Base-by-base conservation (phyloP, 2,888 invertebrate genomes). In the Tortrix viridana region DNA sequence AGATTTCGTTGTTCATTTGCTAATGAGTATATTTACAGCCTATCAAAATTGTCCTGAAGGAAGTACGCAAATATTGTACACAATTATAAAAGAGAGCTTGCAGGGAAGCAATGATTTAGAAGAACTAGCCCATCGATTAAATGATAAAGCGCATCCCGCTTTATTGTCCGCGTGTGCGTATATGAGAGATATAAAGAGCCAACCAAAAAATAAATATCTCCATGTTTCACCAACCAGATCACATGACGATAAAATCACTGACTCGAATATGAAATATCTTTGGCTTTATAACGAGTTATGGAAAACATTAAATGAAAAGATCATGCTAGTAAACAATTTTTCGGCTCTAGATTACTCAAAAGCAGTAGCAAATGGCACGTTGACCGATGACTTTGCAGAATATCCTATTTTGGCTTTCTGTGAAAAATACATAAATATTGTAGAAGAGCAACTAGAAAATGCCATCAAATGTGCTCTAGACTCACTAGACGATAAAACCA, bases 331-430 rank as follows among this genome's bases (percentile, higher is more conserved):
- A 26, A 70, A 56, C 38, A 66, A 66, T 5, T 86, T 93, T 69
- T 85, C 92, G n/a, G 86, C 92, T 9, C 65, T 89, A 1, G 84
- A 92, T 69, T 94, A 93, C 77, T 93, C 94, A 0, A 82, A 80
- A 46, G 90, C 89, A 3, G 87, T 93, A 1, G 69, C 79, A 63
- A 79, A 72, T 44, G 92, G 92, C 58, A 80, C 82, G 71, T 73
- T 92, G 69, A 81, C 86, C 23, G 86, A 93, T 71, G 86, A 93
- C 75, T 86, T 93, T 74, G 79, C 89, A 67, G 88, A 93, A 72
- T 86, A 93, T 74, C 92, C 94, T 0, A 84, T 95, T 26, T 79
- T 95, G 19, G 91, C 90, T 54, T 75, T 93, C 65, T 94, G 94
- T 71, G 79, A 86, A 1, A 72, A 76, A n/a, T 87, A 95, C 65